These are phyloP conservation scores for Zaprionus nigranus DNA, from an alignment of 1,140 invertebrate species.

Conservation along the genomic window DNA sequence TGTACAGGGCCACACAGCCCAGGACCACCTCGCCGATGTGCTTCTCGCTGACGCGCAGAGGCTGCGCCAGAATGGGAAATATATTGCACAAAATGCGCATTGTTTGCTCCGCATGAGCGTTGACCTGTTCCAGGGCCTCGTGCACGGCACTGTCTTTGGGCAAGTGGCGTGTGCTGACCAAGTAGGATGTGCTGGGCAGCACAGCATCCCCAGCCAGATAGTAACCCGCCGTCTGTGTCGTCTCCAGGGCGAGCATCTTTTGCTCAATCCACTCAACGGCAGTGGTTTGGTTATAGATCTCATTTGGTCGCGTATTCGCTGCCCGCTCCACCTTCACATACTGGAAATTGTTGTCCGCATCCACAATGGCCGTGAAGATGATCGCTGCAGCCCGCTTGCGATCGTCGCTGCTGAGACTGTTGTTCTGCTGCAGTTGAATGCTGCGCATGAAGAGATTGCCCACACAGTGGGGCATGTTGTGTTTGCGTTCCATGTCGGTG, in stretches of 20 bases:
- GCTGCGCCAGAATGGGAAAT: constrained; percentile 76
- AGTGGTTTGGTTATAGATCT: constrained; percentile 80
- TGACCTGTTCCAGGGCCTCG: constrained; percentile 60
- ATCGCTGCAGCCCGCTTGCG: constrained; percentile 66
- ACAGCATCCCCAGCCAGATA: constrained; percentile 72
- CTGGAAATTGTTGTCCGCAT: constrained; percentile 78
- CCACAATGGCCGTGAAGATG: constrained; percentile 79
- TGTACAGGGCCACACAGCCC: constrained; percentile 78
- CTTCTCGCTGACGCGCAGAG: constrained; percentile 72
- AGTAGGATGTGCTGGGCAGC: constrained; percentile 67
- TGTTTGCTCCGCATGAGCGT: constrained; percentile 74
- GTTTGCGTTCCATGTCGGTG: constrained; percentile 74
- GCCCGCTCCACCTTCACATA: constrained; percentile 76
- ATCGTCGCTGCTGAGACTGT: constrained; percentile 50
- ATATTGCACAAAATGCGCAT: constrained; percentile 80
- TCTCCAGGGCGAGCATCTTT: constrained; percentile 63
- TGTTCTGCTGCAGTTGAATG: constrained; percentile 71
- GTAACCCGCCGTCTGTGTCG: constrained; percentile 54
- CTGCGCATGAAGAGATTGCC: constrained; percentile 78
- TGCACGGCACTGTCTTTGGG: constrained; percentile 59
- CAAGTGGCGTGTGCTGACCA: constrained; percentile 67
- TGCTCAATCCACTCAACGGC: constrained; percentile 70
- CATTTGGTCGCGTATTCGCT: constrained; percentile 65
- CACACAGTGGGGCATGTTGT: constrained; percentile 72
- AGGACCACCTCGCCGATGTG: constrained; percentile 78